Conservation (phyloP, 2,113 vertebrate species). For the Eulemur rufifrons region DNA sequence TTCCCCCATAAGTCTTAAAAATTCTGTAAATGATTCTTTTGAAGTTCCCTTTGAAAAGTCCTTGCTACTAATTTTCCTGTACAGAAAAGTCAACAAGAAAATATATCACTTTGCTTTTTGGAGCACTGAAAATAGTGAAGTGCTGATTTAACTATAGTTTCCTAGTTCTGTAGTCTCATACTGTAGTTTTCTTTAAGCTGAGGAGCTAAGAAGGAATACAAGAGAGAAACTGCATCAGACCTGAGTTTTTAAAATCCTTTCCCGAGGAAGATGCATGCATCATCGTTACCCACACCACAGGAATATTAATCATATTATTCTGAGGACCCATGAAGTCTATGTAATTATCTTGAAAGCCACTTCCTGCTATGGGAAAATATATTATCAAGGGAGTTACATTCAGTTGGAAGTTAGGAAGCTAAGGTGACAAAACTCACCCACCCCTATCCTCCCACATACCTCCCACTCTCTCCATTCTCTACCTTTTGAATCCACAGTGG, state of each 20-base stretch:
- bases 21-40: constrained; percentile 56
- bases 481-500: not conserved
- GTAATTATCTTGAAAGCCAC: constrained; percentile 63
- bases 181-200: not conserved
- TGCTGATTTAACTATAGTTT: not conserved
- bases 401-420: not conserved
- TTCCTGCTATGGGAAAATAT: constrained; percentile 31
- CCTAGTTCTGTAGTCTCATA: not conserved
- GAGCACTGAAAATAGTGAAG: constrained; percentile 28
- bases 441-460: not conserved
- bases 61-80: constrained; percentile 45
- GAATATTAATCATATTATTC: constrained; percentile 49
- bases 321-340: constrained; percentile 29
- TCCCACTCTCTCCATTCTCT: not conserved
- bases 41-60: constrained; percentile 55
- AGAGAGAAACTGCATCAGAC: not conserved
- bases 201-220: not conserved
- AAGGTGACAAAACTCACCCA: not conserved
- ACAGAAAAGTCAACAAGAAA: constrained; percentile 23
- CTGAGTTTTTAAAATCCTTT: constrained; percentile 27
- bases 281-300: constrained; percentile 20
- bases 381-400: constrained; percentile 4
- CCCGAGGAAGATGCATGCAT: constrained; percentile 24
- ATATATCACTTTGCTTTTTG: not conserved
- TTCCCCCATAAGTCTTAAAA: constrained; percentile 16